Evolutionary conservation across 2,113 vertebrate species (phyloP), one percentile per base, ranked within the genome.

Genomic region (Eidolon helvum): DNA sequence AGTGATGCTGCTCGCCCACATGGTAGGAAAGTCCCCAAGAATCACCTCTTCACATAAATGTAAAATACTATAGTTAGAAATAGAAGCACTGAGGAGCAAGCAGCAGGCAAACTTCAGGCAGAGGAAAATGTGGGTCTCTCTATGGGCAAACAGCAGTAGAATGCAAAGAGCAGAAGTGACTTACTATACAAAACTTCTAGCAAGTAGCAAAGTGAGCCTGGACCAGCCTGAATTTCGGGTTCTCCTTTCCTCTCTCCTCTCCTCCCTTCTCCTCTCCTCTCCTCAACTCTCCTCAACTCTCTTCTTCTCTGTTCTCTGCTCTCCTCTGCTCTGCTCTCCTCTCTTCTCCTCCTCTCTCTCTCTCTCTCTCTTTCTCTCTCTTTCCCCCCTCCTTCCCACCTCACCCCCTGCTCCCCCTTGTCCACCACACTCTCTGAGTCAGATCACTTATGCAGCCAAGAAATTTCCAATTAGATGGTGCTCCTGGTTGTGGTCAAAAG

Each of bases 281-380:
- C 30, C 61, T 33, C 21, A 1, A 21, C 24, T 9, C 57, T 26
- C 21, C 57, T 59, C 19, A 24, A 4, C 55, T 57, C 10, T 45
- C 7, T 7, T 7, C 48, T 68, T 5, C 22, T 55, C 5, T 43
- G 1, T 65, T 4, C 12, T 10, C 48, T 12, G 35, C 18, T 35
- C 3, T 48, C 9, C 10, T 2, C 26, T 1, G 16, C 18, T 57
- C 16, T 35, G 8, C 10, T 24, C 3, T 4, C 0, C 18, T 1
- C 5, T 1, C 2, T 45, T 1, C 2, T 45, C 24, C 21, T 59
- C 22, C 22, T 2, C 7, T 14, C 21, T 38, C 14, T 22, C 7
- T 48, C 5, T 19, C 21, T 57, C 10, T 28, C 33, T n/a, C 48
- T 50, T 12, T 50, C 48, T 50, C 12, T 2, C 48, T 50, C 7